Evolutionary conservation across 2,888 invertebrate genomes (phyloP).

Genomic region (Eulithis prunata): DNA sequence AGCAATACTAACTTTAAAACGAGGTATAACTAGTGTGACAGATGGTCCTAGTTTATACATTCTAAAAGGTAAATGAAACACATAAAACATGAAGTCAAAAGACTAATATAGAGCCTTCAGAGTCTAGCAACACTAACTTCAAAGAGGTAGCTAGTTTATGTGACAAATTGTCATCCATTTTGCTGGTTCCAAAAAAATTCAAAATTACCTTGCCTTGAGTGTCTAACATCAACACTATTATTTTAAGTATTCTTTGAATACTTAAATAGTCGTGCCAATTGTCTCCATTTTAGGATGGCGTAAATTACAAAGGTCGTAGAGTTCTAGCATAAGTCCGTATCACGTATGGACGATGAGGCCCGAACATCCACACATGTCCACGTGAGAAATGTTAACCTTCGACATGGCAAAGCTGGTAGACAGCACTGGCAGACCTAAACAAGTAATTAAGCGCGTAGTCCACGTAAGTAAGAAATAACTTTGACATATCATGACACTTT

Average conservation of each 20-base stretch:
- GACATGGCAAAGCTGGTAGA: conserved; percentile 55
- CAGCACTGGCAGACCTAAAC: conserved; percentile 38
- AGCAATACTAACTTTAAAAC: too few relatives aligned
- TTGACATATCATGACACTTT: conserved; percentile 45
- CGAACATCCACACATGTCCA: conserved; percentile 31
- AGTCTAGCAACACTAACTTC: too few relatives aligned
- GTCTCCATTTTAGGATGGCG: conserved; percentile 14
- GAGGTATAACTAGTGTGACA: too few relatives aligned
- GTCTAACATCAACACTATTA: too few relatives aligned
- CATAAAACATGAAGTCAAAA: too few relatives aligned
- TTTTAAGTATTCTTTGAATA: conserved; percentile 29
- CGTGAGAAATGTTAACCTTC: conserved; percentile 71
- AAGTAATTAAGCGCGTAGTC: conserved; percentile 66
- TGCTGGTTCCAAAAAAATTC: background rate
- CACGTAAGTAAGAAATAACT: conserved; percentile 50
- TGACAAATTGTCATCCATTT: conserved; percentile 14
- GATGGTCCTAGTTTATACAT: too few relatives aligned
- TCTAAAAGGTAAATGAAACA: too few relatives aligned
- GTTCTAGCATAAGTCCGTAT: conserved; percentile 16
- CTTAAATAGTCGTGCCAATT: conserved; percentile 15
- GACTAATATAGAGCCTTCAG: too few relatives aligned
- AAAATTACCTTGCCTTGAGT: background rate
- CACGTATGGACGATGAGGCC: conserved; percentile 37
- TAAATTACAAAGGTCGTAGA: conserved; percentile 30
- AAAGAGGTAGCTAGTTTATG: too few relatives aligned